Evolutionary conservation across 2,113 vertebrate genomes (phyloP), one percentile per base, ranked within the genome.

Genomic region (Hyperoodon ampullatus): DNA sequence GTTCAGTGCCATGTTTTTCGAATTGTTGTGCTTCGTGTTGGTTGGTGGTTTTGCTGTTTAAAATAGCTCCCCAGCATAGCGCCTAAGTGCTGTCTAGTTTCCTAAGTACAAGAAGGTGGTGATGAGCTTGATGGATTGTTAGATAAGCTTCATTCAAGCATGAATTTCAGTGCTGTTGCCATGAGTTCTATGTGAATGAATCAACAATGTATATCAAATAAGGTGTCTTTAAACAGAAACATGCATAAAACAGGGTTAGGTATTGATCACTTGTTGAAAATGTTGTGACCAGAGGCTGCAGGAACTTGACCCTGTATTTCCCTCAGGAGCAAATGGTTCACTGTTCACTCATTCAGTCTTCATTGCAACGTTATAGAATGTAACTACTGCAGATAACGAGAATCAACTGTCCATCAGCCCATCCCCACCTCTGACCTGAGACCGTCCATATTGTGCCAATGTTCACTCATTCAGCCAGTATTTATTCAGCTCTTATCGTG

Each of bases 381-480:
- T 55, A 26, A 39, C 42, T 26, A 8, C 26, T 14, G 4, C 1
- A 0, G 50, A 58, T 80, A 93, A 74, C 1, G 42, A 77, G 50
- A 75, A 24, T 16, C 55, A 35, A 5, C 30, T 11, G 0, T 50
- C 13, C 8, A 42, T 50, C 26, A 23, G 58, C 50, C 24, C 6
- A 1, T 50, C 12, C 30, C 21, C 60, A 24, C 7, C 71, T 84
- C 9, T 28, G 60, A 23, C 47, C 90, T 23, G 21, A 58, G 30
- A 55, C 42, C 21, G 24, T 28, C 58, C 18, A 26, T 6, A 0
- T 30, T 23, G 21, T 3, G 5, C 50, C 19, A 6, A 0, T 26
- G 33, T n/a, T 63, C 83, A 63, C 35, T 85, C 26, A 23, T 35
- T 61, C 11, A 1, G 2, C 44, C 58, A 2, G 4, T 2, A 3